Evolutionary conservation across 2,797 vertebrate genomes (phyloP), one percentile per base, ranked within the genome.

Genomic region (Alca torda): DNA sequence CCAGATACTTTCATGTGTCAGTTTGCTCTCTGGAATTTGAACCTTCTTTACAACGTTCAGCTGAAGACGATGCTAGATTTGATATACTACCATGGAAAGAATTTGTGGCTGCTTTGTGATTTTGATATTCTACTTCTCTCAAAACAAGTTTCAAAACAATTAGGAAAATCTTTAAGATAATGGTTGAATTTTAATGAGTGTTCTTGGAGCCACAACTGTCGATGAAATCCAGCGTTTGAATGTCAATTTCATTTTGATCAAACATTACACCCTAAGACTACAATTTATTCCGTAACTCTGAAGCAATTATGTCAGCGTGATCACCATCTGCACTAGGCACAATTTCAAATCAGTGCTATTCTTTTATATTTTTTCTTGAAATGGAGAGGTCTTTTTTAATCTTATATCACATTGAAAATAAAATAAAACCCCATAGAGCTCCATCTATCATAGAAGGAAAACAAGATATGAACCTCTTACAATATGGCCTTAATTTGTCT

Each of bases 261-360:
- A 86, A 69, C 31, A 39, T 92, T 91, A 51, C 23, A 86, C 64
- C 48, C 53, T 76, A 84, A 73, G 18, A 73, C 11, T 60, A 46
- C 30, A 88, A 61, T 94, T 96, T 90, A 60, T 83, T 93, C 13
- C 0, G 1, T 64, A 89, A 60, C 41, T 93, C 82, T 76, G 45
- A 93, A 93, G 54, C 23, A 69, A 25, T 87, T 95, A 54, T 82
- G 19, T 89, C 75, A 56, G 54, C 4, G 1, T 88, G 88, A 90
- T 83, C 88, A 80, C 77, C 68, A 85, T 91, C 74, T 96, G 70
- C 79, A 82, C 39, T 69, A 84, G 37, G 60, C 74, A 89, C 39
- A 92, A 75, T 96, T 95, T 96, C 82, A 94, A 93, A 91, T 95
- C 79, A 94, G 11, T 86, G 25, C 9, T 87, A 85, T 93, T 95